Conservation (phyloP, 2,113 vertebrate genomes). For the Syngnathus typhle region DNA sequence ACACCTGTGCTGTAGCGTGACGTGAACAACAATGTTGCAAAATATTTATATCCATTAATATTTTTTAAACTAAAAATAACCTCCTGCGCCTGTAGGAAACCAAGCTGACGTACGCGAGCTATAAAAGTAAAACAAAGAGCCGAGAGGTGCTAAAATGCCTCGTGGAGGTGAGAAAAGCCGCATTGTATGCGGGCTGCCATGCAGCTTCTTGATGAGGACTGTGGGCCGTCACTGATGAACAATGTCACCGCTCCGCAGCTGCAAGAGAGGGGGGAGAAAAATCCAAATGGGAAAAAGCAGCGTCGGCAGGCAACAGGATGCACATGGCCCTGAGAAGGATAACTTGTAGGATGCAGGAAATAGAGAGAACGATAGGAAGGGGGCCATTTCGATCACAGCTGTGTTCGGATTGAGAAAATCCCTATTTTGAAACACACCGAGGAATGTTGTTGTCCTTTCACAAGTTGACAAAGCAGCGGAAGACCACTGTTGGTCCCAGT, state of each 20-base stretch:
- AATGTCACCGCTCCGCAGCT: slow-evolving; percentile 2
- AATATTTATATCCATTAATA: too few species aligned
- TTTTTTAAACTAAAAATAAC: neutral
- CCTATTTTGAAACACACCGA: slow-evolving; percentile 50
- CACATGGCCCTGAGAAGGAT: slow-evolving; percentile 65
- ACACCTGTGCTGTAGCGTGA: too few species aligned
- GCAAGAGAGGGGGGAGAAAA: neutral
- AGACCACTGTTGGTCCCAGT: slow-evolving; percentile 11
- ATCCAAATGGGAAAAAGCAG: slow-evolving; percentile 47
- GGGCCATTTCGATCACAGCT: slow-evolving; percentile 54
- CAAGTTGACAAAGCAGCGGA: slow-evolving; percentile 11
- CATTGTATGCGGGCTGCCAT: neutral
- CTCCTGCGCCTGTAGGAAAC: neutral
- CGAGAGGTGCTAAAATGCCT: neutral
- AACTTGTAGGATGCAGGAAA: slow-evolving; percentile 62
- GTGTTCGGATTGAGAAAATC: slow-evolving; percentile 38
- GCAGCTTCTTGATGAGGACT: neutral
- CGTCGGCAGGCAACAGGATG: slow-evolving; percentile 64
- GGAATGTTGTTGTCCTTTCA: slow-evolving; percentile 43
- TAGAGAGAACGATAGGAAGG: slow-evolving; percentile 58
- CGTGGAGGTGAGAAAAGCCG: slow-evolving; percentile 1
- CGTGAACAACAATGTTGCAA: too few species aligned
- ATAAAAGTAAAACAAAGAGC: slow-evolving; percentile 4
- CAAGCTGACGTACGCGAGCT: neutral
- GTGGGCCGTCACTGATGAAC: slow-evolving; percentile 1